Evolutionary conservation across 1,140 invertebrate species (phyloP).

Genomic region (Lordiphosa collinella): DNA sequence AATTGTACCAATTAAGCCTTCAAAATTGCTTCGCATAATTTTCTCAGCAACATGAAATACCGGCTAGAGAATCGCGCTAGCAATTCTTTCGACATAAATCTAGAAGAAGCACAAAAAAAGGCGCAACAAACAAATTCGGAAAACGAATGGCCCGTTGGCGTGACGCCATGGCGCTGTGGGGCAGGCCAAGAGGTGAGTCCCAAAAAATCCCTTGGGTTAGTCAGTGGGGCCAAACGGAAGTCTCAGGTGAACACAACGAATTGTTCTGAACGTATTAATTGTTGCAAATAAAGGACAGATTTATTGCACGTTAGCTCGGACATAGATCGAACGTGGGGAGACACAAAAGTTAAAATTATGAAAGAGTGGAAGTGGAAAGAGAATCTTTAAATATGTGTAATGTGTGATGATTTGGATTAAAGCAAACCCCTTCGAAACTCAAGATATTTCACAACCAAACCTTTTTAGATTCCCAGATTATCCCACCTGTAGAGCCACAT

Average conservation of each 20-base stretch:
- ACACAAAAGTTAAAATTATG: not conserved
- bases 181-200: conserved; percentile 18
- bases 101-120: conserved; percentile 21
- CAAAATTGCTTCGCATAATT: conserved; percentile 37
- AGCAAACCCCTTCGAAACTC: too few species aligned
- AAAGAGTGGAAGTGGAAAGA: too few species aligned
- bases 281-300: conserved; percentile 47
- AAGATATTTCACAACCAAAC: too few species aligned
- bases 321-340: not conserved
- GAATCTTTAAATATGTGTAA: too few species aligned
- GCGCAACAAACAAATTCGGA: conserved; percentile 14
- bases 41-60: conserved; percentile 37
- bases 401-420: too few species aligned
- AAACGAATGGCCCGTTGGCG: conserved; percentile 18
- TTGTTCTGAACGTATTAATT: conserved; percentile 28
- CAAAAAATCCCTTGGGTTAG: conserved; percentile 28
- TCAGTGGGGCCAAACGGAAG: conserved; percentile 2
- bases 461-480: too few species aligned
- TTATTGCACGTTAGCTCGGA: conserved; percentile 32
- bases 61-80: not conserved
- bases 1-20: conserved; percentile 52
- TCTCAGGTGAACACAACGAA: conserved; percentile 10
- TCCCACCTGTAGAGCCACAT: too few species aligned
- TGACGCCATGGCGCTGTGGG: not conserved
- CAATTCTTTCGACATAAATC: conserved; percentile 26